phyloP scores from a whole-genome alignment of 2,113 vertebrate species.

The Apaloderma vittatum region DNA sequence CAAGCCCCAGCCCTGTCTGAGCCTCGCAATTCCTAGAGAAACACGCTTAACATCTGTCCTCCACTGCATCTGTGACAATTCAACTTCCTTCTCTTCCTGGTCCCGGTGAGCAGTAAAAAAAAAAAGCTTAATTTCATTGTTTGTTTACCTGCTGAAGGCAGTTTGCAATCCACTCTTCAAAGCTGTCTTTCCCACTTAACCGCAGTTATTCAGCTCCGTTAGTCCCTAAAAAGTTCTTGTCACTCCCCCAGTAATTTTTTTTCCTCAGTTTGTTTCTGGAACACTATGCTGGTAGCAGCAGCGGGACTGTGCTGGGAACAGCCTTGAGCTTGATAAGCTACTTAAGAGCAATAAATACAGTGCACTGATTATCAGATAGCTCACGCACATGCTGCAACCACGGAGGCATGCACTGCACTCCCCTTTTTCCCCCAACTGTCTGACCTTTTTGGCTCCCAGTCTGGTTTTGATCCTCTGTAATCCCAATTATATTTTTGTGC shows the following conservation, averaged over 20 bases:
- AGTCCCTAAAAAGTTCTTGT: not conserved
- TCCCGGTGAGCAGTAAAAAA: not conserved
- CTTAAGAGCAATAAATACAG: not conserved
- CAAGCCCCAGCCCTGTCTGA: not conserved
- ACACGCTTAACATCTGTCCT: not conserved
- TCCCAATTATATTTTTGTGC: not conserved
- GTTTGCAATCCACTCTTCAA: not conserved
- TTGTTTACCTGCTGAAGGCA: not conserved
- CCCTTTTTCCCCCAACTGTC: not conserved
- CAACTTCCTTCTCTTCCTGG: not conserved
- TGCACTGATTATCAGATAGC: not conserved
- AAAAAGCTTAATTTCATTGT: not conserved
- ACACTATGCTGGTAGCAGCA: not conserved
- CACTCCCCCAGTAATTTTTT: not conserved
- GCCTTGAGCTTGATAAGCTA: not conserved
- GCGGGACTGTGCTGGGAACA: not conserved
- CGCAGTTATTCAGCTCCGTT: not conserved
- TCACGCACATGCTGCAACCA: not conserved
- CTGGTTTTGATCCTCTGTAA: slow-evolving; percentile 31
- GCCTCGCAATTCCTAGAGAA: not conserved
- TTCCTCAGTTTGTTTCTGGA: not conserved
- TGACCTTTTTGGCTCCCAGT: not conserved
- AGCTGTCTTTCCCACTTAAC: not conserved
- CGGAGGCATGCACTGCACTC: accelerated
- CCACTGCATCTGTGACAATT: not conserved